Base-by-base conservation (phyloP, 2,113 vertebrate genomes). In the Nothobranchius kuhntae region DNA sequence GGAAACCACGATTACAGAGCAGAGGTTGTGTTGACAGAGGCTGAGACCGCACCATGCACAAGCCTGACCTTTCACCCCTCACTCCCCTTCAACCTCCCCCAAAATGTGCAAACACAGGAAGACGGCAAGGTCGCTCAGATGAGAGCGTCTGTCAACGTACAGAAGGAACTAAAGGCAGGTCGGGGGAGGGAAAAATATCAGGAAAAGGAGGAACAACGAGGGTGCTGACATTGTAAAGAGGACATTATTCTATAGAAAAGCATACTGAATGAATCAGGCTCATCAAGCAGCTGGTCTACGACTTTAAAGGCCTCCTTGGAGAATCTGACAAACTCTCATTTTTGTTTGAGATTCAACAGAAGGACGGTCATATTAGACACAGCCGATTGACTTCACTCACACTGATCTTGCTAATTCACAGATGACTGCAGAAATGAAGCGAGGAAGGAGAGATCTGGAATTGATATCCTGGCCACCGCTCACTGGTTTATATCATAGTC, bases 1-100 rank as follows among this genome's bases (percentile, higher is more conserved):
- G 70, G 77, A 71, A 83, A 85, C 81, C 57, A 61, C 45, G 71
- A 76, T 89, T 73, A 78, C 72, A 59, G 81, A 88, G 75, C 85
- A 88, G 86, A 87, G 85, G 85, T 78, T 81, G 89, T 89, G 90
- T 88, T 91, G 90, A 91, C 85, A 88, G 87, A 86, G 79, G 35
- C 85, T 14, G 65, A 83, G 84, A 87, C 89, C 78, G 82, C 79
- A 42, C 78, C 58, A 50, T 79, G 77, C 87, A 80, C 75, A 77
- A 78, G 82, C 77, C 67, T 13, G 74, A 91, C 87, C 86, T 89
- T 78, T 86, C 52, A 86, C 85, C 88, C 82, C 76, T 82, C 72
- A 72, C 57, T 84, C 65, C 70, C 46, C 65, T 47, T 60, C 15
- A 82, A 80, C 65, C 57, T 84, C 65, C 70, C 46, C 65, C 50